Base-by-base conservation (phyloP, 2,888 invertebrate genomes). In the Subacronicta megacephala region DNA sequence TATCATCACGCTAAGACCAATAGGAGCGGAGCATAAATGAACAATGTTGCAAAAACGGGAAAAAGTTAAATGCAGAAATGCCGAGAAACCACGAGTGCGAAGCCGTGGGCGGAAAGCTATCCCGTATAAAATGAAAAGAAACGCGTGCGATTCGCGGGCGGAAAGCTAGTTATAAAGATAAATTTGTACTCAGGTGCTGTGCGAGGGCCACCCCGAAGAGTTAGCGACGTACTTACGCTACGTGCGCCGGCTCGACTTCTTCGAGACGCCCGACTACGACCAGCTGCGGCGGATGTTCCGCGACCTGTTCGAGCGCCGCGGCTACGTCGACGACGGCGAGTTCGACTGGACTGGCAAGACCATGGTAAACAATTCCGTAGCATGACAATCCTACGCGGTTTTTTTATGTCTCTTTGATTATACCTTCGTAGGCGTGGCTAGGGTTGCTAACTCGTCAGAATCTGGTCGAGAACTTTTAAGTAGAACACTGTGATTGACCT, bases 261-360 rank as follows among this genome's bases (percentile, higher is more conserved):
- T 99, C 95, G 99, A 99, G 95, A 98, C 99, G 77, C 99, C 99
- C 60, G 99, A 99, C 95, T 99, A 99, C 95, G 99, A 99, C 94
- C 99, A 99, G 95, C 96, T 99, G 92, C 96, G 99, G 85, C 98
- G 98, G 92, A 96, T 99, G 93, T 99, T 99, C 95, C 97, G 97
- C 90, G 98, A 98, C 92, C 96, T 98, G 84, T 98, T 97, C 95
- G 97, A 98, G 81, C 96, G 97, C 78, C 96, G 97, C 90, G 97
- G 98, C 75, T 98, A 97, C 92, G 95, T 96, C 80, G 97, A 98
- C 92, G 98, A 98, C 93, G 97, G 97, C 77, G 98, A 98, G 90
- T 98, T 98, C 93, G 98, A 98, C 95, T 98, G 98, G 98, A 98
- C 98, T 92, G 98, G 98, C 93, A 98, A 98, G 92, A 95, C 96